Evolutionary conservation across 2,888 invertebrate species (phyloP).

Genomic region (Dasypolia templi): DNA sequence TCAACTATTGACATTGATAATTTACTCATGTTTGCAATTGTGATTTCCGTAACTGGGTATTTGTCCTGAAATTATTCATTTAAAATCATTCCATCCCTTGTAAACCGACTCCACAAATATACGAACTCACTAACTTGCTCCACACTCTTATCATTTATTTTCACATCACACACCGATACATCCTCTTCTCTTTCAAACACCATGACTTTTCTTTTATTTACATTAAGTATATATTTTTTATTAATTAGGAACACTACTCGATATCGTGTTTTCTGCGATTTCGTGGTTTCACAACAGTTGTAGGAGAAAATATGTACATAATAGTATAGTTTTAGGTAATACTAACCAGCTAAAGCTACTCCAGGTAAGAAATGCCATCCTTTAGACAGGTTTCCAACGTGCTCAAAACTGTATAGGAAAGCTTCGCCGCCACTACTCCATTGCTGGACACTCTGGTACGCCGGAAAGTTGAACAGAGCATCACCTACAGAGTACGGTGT

Average conservation of each 20-base stretch:
- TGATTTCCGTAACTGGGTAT: too few species aligned
- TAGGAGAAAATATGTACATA: background rate
- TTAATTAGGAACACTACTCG: background rate
- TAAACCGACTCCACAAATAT: too few species aligned
- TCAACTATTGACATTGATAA: too few species aligned
- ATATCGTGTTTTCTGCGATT: background rate
- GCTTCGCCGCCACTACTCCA: conserved; percentile 92
- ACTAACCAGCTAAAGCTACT: conserved; percentile 90
- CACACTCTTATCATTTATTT: too few species aligned
- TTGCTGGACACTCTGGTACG: conserved; percentile 92
- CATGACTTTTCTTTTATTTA: too few species aligned
- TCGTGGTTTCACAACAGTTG: background rate
- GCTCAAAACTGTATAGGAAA: conserved; percentile 94
- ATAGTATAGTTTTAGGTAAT: background rate
- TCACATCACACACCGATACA: too few species aligned
- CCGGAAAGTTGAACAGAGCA: conserved; percentile 94
- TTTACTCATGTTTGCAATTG: too few species aligned
- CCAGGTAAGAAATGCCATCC: conserved; percentile 92
- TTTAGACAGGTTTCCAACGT: conserved; percentile 91
- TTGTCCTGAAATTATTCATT: too few species aligned
- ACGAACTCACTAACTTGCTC: too few species aligned
- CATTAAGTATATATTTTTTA: too few species aligned
- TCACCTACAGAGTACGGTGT: conserved; percentile 87
- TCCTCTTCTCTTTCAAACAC: too few species aligned
- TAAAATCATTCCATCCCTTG: too few species aligned